Evolutionary conservation across 2,888 invertebrate species (phyloP).

Genomic region (Cataglyphis rosenhaueri): DNA sequence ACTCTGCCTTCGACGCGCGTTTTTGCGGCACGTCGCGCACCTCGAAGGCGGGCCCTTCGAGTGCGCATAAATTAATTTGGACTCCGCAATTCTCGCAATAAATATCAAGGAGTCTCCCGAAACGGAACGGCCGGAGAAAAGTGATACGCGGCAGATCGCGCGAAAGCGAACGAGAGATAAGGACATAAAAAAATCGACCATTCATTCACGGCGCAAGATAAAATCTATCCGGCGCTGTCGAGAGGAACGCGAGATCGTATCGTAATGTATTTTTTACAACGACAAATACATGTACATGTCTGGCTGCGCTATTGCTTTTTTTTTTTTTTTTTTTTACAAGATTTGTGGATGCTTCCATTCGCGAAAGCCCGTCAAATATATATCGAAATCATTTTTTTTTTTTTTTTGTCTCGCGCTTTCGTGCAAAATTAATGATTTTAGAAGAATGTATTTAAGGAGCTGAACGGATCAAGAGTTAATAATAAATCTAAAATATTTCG

Average conservation of each 20-base stretch:
- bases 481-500: too few species aligned
- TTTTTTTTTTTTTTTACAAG: neutral
- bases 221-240: conserved; percentile 71
- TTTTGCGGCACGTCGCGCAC: conserved; percentile 29
- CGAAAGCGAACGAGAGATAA: conserved; percentile 2
- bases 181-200: conserved; percentile 70
- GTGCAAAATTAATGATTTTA: neutral
- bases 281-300: conserved; percentile 41
- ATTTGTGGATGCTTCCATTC: conserved; percentile 2
- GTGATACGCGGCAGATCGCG: conserved; percentile 10
- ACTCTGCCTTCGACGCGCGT: conserved; percentile 62
- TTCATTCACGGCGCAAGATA: conserved; percentile 66
- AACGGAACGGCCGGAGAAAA: conserved; percentile 4
- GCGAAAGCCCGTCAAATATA: neutral
- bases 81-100: neutral
- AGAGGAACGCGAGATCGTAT: conserved; percentile 74
- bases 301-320: neutral
- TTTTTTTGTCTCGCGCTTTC: neutral
- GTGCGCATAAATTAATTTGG: conserved; percentile 12
- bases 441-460: too few species aligned
- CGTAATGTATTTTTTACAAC: conserved; percentile 71
- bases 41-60: conserved; percentile 23
- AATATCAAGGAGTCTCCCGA: neutral
- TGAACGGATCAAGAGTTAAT: too few species aligned
- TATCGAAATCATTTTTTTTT: too few species aligned